Percentiles rank a stretch among this genome's conserved stretches.
Evolutionary conservation across 2,797 vertebrate genomes (phyloP).

Genomic region (Galagoides demidoff): DNA sequence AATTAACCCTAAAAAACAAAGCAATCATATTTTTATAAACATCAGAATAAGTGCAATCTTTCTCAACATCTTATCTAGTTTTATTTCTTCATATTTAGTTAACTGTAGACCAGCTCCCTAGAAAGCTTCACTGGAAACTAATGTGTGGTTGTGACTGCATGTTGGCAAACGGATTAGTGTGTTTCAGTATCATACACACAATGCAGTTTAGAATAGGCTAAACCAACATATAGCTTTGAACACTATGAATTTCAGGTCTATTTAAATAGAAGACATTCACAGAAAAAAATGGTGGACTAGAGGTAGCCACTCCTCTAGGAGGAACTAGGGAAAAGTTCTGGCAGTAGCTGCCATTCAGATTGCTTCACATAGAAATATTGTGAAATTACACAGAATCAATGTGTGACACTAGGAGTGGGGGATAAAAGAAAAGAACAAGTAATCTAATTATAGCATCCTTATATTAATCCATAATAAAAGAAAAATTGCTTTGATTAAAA

Average conservation of each 20-base stretch:
- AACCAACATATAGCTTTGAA: slow-evolving; percentile 10
- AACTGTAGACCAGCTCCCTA: neutral
- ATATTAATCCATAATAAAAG: too few relatives aligned
- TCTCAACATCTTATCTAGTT: slow-evolving; percentile 8
- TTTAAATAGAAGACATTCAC: neutral
- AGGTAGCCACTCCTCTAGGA: too few relatives aligned
- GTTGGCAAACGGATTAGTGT: neutral
- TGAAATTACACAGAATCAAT: too few relatives aligned
- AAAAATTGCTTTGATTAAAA: too few relatives aligned
- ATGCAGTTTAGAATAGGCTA: neutral
- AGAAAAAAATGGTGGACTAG: too few relatives aligned
- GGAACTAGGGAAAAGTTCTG: too few relatives aligned
- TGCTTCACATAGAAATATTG: too few relatives aligned
- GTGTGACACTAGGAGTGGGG: too few relatives aligned
- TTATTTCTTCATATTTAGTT: slow-evolving; percentile 5
- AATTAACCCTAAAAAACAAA: slow-evolving; percentile 60
- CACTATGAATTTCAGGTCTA: neutral
- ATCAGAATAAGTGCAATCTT: slow-evolving; percentile 47
- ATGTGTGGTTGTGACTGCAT: neutral
- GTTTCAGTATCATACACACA: neutral
- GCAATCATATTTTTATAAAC: slow-evolving; percentile 4
- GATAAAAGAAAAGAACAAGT: too few relatives aligned
- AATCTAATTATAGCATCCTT: too few relatives aligned
- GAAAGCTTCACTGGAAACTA: neutral
- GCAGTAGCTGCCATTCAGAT: too few relatives aligned